Evolutionary conservation across 2,797 vertebrate species (phyloP).

Genomic region (Hypotaenidia philippensis): DNA sequence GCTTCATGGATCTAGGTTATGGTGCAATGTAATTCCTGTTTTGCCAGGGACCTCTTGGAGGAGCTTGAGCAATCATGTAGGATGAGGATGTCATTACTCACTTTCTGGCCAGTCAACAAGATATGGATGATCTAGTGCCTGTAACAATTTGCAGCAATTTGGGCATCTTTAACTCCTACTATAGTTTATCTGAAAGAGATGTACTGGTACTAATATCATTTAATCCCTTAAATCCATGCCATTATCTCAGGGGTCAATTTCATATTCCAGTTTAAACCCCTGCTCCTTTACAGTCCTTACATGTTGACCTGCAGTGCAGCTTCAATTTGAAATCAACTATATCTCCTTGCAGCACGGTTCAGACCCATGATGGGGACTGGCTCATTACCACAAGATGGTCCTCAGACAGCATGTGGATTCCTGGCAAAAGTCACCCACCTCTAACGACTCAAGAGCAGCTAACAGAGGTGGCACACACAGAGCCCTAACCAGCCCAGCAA

Average conservation of each 20-base stretch:
- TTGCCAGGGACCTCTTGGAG: background rate
- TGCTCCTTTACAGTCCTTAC: background rate
- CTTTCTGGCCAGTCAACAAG: background rate
- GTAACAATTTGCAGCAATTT: background rate
- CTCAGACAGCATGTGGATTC: background rate
- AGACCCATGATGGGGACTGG: background rate
- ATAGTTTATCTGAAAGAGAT: background rate
- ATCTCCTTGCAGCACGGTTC: background rate
- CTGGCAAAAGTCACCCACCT: background rate
- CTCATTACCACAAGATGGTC: background rate
- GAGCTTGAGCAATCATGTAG: background rate
- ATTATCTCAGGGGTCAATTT: background rate
- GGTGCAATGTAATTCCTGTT: background rate
- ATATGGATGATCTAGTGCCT: background rate
- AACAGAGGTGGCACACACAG: background rate
- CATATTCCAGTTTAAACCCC: background rate
- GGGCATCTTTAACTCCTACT: background rate
- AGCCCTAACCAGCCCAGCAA: background rate
- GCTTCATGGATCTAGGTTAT: background rate
- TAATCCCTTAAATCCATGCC: background rate
- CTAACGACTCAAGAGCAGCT: background rate
- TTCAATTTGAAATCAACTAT: background rate
- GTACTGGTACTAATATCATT: background rate
- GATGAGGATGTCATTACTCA: background rate
- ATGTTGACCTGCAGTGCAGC: background rate